Evolutionary conservation across 1,140 invertebrate genomes (phyloP).

Genomic region (Trichonephila clavipes): DNA sequence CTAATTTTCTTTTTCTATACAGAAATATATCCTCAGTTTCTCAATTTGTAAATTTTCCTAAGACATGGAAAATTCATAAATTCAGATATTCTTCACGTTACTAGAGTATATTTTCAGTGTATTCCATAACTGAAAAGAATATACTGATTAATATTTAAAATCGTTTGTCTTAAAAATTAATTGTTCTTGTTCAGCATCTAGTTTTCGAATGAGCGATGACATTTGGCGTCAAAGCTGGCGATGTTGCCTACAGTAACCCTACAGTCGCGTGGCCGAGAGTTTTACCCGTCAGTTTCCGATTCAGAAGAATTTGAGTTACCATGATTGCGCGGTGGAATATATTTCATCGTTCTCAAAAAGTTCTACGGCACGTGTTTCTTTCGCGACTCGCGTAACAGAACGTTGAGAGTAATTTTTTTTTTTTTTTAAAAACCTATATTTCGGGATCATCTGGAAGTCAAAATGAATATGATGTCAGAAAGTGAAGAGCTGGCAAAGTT

Average conservation of each 20-base stretch:
- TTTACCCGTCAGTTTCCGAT: not conserved
- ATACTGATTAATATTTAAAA: no score
- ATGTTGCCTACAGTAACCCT: slow-evolving; percentile 22
- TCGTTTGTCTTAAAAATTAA: no score
- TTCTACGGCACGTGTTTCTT: slow-evolving; percentile 6
- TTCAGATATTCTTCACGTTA: no score
- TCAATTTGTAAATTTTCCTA: no score
- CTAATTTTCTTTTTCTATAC: no score
- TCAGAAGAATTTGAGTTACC: slow-evolving; percentile 26
- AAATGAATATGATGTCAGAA: slow-evolving; percentile 67
- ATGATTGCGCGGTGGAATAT: slow-evolving; percentile 26
- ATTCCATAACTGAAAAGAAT: no score
- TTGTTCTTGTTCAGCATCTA: no score
- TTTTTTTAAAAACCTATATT: not conserved
- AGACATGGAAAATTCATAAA: no score
- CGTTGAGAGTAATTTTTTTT: not conserved
- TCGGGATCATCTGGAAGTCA: not conserved
- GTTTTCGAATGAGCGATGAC: not conserved
- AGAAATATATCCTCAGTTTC: no score
- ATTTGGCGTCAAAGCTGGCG: slow-evolving; percentile 33
- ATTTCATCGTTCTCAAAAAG: not conserved
- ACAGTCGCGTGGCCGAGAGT: slow-evolving; percentile 32
- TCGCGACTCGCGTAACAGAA: not conserved
- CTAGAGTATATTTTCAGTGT: no score
- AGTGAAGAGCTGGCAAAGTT: slow-evolving; percentile 73